phyloP scores from a whole-genome alignment of 2,888 invertebrate species.

The Mesorhabditis spiculigera region DNA sequence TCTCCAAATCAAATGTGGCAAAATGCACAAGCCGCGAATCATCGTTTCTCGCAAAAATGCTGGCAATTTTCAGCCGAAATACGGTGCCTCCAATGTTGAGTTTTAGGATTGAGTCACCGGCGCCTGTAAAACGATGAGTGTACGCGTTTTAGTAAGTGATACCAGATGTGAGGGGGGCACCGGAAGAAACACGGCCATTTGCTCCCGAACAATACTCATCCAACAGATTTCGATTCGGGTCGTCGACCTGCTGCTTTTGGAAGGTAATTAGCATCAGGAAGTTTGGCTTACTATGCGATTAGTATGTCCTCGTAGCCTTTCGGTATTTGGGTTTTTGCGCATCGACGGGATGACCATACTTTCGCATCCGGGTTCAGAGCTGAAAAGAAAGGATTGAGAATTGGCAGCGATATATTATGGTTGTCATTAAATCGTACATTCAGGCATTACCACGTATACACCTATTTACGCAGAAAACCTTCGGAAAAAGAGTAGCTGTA shows the following conservation, averaged over 20 bases:
- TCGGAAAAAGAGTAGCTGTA: too few species aligned
- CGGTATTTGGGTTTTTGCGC: slow-evolving; percentile 1
- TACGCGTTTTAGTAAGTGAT: slow-evolving; percentile 11
- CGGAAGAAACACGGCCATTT: too few species aligned
- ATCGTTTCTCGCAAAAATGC: slow-evolving; percentile 32
- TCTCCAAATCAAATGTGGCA: slow-evolving; percentile 35
- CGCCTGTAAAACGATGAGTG: slow-evolving; percentile 26
- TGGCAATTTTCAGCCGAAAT: slow-evolving; percentile 32
- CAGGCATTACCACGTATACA: too few species aligned
- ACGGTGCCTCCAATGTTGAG: slow-evolving; percentile 43
- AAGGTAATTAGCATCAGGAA: background rate
- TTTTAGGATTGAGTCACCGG: slow-evolving; percentile 35
- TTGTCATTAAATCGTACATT: background rate
- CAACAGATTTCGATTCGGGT: too few species aligned
- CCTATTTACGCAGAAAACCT: too few species aligned
- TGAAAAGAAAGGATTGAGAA: background rate
- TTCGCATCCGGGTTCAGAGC: slow-evolving; percentile 2
- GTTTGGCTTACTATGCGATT: background rate
- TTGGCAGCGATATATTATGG: background rate
- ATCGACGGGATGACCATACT: slow-evolving; percentile 1
- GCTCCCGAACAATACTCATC: too few species aligned
- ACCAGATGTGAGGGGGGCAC: background rate
- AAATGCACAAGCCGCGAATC: slow-evolving; percentile 33
- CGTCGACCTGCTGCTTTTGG: too few species aligned
- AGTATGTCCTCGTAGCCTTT: background rate